phyloP scores from a whole-genome alignment of 2,888 invertebrate species.

The Dermolepida albohirtum region DNA sequence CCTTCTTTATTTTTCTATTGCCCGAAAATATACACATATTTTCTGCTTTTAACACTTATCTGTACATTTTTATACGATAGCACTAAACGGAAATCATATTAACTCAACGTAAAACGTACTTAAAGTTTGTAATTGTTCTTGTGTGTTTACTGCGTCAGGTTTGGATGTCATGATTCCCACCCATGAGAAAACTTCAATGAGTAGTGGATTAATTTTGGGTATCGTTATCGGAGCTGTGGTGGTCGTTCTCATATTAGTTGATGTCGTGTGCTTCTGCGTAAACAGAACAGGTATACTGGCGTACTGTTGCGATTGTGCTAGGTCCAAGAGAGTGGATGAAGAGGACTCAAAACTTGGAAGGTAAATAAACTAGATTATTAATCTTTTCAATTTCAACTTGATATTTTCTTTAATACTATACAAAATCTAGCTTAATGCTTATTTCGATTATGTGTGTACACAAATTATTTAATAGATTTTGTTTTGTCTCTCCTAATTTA shows the following conservation, averaged over 20 bases:
- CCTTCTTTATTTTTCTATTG: constrained; percentile 5
- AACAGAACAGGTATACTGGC: constrained; percentile 77
- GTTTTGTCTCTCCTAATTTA: background rate
- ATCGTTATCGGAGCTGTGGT: constrained; percentile 86
- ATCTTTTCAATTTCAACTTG: background rate
- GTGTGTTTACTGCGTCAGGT: constrained; percentile 50
- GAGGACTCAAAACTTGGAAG: constrained; percentile 88
- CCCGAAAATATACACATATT: constrained; percentile 9
- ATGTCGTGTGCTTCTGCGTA: constrained; percentile 81
- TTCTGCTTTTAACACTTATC: constrained; percentile 18
- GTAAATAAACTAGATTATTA: constrained; percentile 65
- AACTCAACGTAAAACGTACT: background rate
- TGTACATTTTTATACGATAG: constrained; percentile 11
- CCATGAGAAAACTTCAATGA: constrained; percentile 69
- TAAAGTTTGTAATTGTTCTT: background rate
- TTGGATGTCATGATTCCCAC: constrained; percentile 53
- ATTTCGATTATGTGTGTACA: background rate
- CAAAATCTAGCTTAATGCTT: background rate
- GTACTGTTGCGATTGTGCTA: constrained; percentile 72
- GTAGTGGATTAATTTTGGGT: constrained; percentile 84
- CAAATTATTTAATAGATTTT: too few relatives aligned
- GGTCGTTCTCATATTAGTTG: constrained; percentile 84
- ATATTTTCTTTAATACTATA: constrained; percentile 1
- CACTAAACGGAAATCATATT: constrained; percentile 5
- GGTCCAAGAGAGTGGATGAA: constrained; percentile 78